Evolutionary conservation across 2,113 vertebrate genomes (phyloP).

Genomic region (Strix aluco): DNA sequence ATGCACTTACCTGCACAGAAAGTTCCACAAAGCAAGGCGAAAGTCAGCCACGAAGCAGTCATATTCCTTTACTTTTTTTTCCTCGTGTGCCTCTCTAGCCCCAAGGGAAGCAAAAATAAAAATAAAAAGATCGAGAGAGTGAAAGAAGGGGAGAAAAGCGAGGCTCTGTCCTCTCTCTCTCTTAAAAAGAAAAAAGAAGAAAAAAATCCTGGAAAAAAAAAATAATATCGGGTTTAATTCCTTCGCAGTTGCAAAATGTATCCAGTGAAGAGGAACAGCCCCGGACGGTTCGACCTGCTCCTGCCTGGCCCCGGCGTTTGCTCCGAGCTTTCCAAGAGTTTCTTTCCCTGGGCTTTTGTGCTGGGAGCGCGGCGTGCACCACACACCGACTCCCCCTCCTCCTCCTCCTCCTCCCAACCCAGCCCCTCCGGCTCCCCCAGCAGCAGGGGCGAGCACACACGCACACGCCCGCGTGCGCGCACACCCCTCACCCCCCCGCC

Average conservation of each 20-base stretch:
- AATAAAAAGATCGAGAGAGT: slow-evolving; percentile 52
- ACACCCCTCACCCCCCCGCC: background rate
- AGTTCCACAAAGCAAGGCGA: slow-evolving; percentile 83
- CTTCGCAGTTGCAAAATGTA: slow-evolving; percentile 39
- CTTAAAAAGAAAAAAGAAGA: background rate
- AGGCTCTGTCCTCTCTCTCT: background rate
- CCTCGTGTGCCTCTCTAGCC: slow-evolving; percentile 20
- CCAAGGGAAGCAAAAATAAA: slow-evolving; percentile 69
- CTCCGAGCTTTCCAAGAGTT: slow-evolving; percentile 62
- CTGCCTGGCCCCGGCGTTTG: slow-evolving; percentile 4
- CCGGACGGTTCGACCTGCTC: slow-evolving; percentile 1
- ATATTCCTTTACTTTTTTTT: slow-evolving; percentile 73
- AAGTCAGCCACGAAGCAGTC: slow-evolving; percentile 78
- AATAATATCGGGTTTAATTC: slow-evolving; percentile 40
- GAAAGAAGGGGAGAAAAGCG: background rate
- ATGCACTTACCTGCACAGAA: slow-evolving; percentile 82
- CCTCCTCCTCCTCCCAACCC: background rate
- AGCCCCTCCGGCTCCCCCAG: background rate
- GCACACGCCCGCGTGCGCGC: background rate
- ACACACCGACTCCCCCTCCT: background rate
- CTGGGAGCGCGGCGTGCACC: slow-evolving; percentile 47
- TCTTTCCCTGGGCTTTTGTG: slow-evolving; percentile 66
- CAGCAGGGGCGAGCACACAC: background rate
- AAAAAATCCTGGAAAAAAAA: background rate
- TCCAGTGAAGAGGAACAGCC: slow-evolving; percentile 10